Percentiles rank a stretch among this genome's conserved stretches.
phyloP scores from a whole-genome alignment of 2,113 vertebrate species.

The Pluvianellus socialis region DNA sequence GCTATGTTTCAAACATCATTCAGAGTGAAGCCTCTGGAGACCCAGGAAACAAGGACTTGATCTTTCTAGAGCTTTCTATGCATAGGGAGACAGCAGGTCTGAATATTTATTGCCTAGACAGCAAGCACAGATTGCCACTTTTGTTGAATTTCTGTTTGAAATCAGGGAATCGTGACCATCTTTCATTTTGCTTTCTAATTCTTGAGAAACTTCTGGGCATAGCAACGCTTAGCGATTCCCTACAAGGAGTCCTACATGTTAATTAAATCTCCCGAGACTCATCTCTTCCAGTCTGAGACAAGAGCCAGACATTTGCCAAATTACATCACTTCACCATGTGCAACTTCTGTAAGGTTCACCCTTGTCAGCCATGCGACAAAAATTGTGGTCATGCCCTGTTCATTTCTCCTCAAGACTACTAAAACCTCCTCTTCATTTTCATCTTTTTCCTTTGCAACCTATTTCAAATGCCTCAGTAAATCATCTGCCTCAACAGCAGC shows the following conservation, averaged over 20 bases:
- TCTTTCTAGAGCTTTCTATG: not conserved
- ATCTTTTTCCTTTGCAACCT: constrained; percentile 11
- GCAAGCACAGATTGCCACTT: not conserved
- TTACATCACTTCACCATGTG: not conserved
- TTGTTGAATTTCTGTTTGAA: not conserved
- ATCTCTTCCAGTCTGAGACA: not conserved
- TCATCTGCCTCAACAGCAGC: not conserved
- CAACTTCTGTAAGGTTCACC: not conserved
- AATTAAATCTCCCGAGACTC: constrained; percentile 35
- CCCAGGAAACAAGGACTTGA: not conserved
- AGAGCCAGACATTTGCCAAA: constrained; percentile 16
- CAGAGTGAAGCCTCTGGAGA: not conserved
- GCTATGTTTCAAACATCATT: not conserved
- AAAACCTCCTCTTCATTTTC: constrained; percentile 36
- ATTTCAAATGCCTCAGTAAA: constrained; percentile 52
- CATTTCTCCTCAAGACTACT: not conserved
- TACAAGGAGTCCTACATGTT: not conserved
- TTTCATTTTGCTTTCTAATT: constrained; percentile 20
- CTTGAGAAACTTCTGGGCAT: not conserved
- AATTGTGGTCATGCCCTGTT: constrained; percentile 20
- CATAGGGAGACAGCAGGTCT: not conserved
- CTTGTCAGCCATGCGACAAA: not conserved
- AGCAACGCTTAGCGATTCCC: not conserved
- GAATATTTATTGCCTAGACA: not conserved
- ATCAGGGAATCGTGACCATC: not conserved